Base-by-base conservation (phyloP, 2,797 vertebrate species). In the Sebastes trivittatus region DNA sequence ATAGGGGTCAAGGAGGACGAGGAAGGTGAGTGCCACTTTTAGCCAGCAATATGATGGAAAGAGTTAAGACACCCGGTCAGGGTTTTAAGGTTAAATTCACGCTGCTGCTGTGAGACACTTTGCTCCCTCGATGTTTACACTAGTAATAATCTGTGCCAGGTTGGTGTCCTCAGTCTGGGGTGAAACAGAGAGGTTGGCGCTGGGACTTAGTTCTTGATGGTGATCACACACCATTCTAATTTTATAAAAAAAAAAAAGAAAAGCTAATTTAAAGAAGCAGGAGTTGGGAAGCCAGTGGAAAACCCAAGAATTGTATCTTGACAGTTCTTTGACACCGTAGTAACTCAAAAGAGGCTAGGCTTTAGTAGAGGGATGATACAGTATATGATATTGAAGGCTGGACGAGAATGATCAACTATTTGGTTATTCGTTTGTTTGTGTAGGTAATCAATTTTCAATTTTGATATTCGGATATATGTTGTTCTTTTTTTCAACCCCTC, bases 11-110 rank as follows among this genome's bases (percentile, higher is more conserved):
- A 69, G 6, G 59, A 77, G 64, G 61, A 75, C 23, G 13, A 36
- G 42, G 61, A 75, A 67, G 80, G 83, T 80, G 67, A 82, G 34
- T 13, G 25, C 2, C 38, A n/a, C 29, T 5, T 74, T 52, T 29
- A 75, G 22, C 58, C 3, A 20, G 25, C 27, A 34, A 14, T 20
- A 29, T 27, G 23, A 65, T 16, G 32, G 65, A 63, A 55, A 61
- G 8, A 64, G 2, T 38, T 49, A 27, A 20, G 11, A 14, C 27
- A 7, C 2, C 6, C 4, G 16, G 22, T 76, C 46, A 14, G 38
- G 25, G 22, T 30, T 38, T 69, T 9, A 29, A 23, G 14, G 32
- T 55, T 71, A 23, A 36, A 0, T 74, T 69, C 38, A 25, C 32
- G 36, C 36, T 14, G 18, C 27, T 4, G 5, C 18, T 38, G 56